Evolutionary conservation across 2,113 vertebrate species (phyloP), one percentile per base, ranked within the genome.

Genomic region (Dromas ardeola): DNA sequence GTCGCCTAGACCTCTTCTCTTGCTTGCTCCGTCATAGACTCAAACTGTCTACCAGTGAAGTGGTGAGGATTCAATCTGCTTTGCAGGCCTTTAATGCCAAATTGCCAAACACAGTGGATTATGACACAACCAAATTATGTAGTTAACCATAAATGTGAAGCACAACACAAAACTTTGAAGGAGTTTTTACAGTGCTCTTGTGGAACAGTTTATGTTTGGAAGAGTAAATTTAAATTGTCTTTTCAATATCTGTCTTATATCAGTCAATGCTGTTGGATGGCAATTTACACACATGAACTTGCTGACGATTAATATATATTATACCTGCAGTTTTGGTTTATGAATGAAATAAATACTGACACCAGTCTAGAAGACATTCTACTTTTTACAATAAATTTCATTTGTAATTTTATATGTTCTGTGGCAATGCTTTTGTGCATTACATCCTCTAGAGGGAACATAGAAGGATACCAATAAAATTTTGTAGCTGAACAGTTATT

Each of bases 401-500:
- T 99, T 99, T 99, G 99, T 99, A 99, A 99, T 98, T 99, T 99
- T 99, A 99, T 99, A 99, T 99, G 99, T 99, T 99, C 97, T 96
- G 98, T 99, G 99, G 99, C 99, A 99, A 99, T 99, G 98, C 99
- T 99, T 98, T 99, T 99, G 98, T 98, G 98, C 99, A 99, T 99
- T 99, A 99, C 98, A 99, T 98, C 96, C 97, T 98, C 98, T 98
- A 98, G 98, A 98, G 98, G 98, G 99, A 98, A 98, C 98, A 98
- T 98, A 98, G 98, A 99, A 99, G 98, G 98, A 98, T 98, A 99
- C 99, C 98, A 99, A 99, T 99, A 98, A 99, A 97, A 98, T 99
- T 99, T 99, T 99, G 99, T 99, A 99, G 99, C 98, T 99, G 98
- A 99, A 99, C 98, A 99, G 99, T 99, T 99, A 99, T 99, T 99